Evolutionary conservation across 2,888 invertebrate genomes (phyloP), one percentile per base, ranked within the genome.

Genomic region (Nephrotoma guestfalica): DNA sequence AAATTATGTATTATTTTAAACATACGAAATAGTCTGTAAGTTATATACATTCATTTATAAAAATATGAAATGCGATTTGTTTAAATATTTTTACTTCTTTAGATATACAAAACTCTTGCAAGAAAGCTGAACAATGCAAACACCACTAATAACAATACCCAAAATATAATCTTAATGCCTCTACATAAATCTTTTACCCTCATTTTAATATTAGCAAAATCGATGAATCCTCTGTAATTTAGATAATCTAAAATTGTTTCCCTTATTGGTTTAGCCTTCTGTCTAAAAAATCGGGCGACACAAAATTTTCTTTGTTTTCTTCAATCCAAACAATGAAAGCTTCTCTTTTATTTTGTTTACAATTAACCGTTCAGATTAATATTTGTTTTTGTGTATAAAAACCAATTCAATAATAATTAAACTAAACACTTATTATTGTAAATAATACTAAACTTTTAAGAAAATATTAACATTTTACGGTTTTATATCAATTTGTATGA

Each of bases 121-220:
- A 87, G 9, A 86, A 88, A 88, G 51, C 87, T 87, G 13, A 86
- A 85, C 18, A 85, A 71, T 11, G 86, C 87, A 57, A 88, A 88
- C n/a, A 83, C 41, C 15, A 88, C 15, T 87, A 87, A 87, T 15
- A 86, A 86, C 15, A 88, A 7, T 18, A 87, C 71, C 18, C 71
- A 71, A 71, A 71, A 30, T 71, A 71, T 9, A 71, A 71, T 71
- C 30, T 71, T 71, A 71, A 71, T 30, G 18, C 9, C 71, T 71
- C 30, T 71, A 71, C 71, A 71, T 9, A 71, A 71, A 30, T 71
- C 71, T 30, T 71, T 71, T 71, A 71, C 71, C 71, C 71, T 30
- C 71, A 71, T 71, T 71, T 30, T 71, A 30, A 71, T 71, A 9
- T 30, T 9, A 71, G 3, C 30, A 30, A 71, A 71, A 71, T 51